Percentiles rank a stretch among this genome's conserved stretches.
Evolutionary conservation across 2,113 vertebrate genomes (phyloP).

Genomic region (Oncorhynchus tshawytscha): DNA sequence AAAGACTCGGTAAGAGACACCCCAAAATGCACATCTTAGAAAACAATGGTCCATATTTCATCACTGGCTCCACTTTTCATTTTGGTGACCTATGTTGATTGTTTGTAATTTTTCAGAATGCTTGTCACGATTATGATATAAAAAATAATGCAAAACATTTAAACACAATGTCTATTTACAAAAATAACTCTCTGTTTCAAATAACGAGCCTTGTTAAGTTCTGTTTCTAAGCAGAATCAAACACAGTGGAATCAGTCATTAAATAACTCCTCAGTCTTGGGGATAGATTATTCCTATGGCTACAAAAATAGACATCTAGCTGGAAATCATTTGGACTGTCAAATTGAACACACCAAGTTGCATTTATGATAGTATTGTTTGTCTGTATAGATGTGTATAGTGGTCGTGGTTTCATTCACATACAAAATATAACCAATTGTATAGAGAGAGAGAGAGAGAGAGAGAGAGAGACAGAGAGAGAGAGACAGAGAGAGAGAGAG

Average conservation of each 20-base stretch:
- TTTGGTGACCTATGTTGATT: background rate
- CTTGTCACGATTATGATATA: background rate
- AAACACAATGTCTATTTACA: background rate
- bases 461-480: too few species aligned
- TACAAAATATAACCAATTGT: too few species aligned
- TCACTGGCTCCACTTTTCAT: background rate
- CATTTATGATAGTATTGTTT: constrained; percentile 4
- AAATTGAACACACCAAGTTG: background rate
- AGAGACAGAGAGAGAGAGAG: too few species aligned
- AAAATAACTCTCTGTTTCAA: background rate
- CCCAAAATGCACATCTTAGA: too few species aligned
- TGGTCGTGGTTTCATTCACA: background rate
- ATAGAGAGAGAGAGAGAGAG: too few species aligned
- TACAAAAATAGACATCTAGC: constrained; percentile 31
- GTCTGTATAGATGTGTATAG: background rate
- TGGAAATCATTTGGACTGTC: constrained; percentile 16
- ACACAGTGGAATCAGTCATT: constrained; percentile 47
- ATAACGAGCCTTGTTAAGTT: background rate
- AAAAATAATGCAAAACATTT: background rate
- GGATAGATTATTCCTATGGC: background rate
- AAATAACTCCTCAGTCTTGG: background rate
- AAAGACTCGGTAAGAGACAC: too few species aligned
- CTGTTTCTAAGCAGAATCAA: constrained; percentile 7
- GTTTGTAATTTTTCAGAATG: background rate
- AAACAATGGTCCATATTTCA: background rate